Percentiles rank a stretch among this genome's conserved stretches.
Evolutionary conservation across 2,888 invertebrate species (phyloP).

Genomic region (Scotopteryx bipunctaria): DNA sequence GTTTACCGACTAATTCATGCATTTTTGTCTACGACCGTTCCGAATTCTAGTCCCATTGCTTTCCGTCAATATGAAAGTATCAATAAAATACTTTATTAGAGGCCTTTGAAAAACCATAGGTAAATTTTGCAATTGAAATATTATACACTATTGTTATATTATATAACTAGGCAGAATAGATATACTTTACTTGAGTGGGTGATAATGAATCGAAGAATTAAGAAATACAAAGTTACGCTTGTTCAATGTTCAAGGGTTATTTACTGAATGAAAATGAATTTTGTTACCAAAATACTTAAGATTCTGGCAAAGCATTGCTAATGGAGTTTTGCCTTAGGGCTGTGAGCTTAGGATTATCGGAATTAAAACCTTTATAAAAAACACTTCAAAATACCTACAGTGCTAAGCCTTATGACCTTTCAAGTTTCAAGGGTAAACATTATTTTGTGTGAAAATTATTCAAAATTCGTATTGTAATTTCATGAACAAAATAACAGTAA

Average conservation of each 20-base stretch:
- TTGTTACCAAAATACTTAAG: too few relatives aligned
- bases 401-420: too few relatives aligned
- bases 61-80: too few relatives aligned
- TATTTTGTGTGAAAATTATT: background rate
- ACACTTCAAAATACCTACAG: constrained; percentile 10
- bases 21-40: too few relatives aligned
- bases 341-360: constrained; percentile 34
- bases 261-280: constrained; percentile 5
- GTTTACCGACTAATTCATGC: too few relatives aligned
- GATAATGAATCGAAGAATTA: constrained; percentile 5
- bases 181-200: background rate
- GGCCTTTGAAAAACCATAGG: too few relatives aligned
- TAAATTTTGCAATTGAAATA: too few relatives aligned
- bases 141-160: too few relatives aligned
- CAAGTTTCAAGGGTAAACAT: background rate
- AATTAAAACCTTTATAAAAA: constrained; percentile 31
- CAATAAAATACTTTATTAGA: too few relatives aligned
- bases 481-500: too few relatives aligned
- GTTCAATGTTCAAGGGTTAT: constrained; percentile 9
- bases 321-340: constrained; percentile 22
- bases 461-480: background rate
- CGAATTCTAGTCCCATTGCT: too few relatives aligned
- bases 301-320: constrained; percentile 32
- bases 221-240: constrained; percentile 11
- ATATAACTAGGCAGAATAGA: constrained; percentile 19